phyloP scores from a whole-genome alignment of 64 coral and sea anemone species.

The Acropora tenuis region DNA sequence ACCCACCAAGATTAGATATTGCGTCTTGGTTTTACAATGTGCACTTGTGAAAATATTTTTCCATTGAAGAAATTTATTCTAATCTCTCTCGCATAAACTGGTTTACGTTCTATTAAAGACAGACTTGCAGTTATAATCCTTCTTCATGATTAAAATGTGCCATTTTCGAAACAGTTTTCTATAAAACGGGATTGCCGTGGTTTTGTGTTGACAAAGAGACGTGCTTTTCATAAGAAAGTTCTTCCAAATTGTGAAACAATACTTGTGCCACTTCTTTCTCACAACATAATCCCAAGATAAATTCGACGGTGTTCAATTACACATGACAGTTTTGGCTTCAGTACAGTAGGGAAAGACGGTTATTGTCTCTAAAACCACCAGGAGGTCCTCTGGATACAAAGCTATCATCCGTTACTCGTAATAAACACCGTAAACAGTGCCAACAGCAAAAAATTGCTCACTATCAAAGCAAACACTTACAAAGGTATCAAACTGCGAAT shows the following conservation, averaged over 20 bases:
- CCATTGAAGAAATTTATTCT: not conserved
- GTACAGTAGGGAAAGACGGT: not conserved
- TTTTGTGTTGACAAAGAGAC: not conserved
- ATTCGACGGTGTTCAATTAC: not conserved
- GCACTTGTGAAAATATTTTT: not conserved
- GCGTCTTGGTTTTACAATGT: not conserved
- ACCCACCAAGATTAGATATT: not conserved
- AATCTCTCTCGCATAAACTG: not conserved
- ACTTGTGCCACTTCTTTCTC: not conserved
- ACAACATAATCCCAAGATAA: not conserved
- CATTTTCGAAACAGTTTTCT: not conserved
- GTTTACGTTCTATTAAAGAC: not conserved
- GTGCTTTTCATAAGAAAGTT: not conserved
- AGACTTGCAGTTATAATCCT: not conserved
- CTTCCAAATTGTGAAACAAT: not conserved
- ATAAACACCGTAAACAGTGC: conserved; percentile 70
- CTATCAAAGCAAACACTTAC: conserved; percentile 56
- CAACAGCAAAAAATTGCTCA: conserved; percentile 67
- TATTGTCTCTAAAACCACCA: not conserved
- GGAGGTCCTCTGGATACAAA: not conserved
- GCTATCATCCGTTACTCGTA: conserved; percentile 30
- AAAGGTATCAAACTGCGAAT: conserved; percentile 60
- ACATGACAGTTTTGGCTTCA: not conserved
- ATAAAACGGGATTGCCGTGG: not conserved
- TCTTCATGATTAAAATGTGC: not conserved